These are phyloP conservation scores for Luehdorfia chinensis DNA, from an alignment of 1,140 invertebrate species.

Conservation along the genomic window DNA sequence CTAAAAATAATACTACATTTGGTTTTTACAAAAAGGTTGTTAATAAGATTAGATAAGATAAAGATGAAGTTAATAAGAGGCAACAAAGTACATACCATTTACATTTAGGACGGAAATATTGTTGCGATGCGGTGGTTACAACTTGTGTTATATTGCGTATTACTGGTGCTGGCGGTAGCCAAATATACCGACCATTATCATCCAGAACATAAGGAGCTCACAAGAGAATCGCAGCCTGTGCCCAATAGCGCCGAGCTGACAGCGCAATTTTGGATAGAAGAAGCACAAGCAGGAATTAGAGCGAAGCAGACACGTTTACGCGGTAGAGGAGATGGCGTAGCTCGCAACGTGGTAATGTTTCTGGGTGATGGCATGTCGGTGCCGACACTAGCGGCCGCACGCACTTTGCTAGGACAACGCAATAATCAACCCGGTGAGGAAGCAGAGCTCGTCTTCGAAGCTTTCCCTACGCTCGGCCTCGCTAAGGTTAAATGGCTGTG, in stretches of 20 bases:
- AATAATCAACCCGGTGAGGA: slow-evolving; percentile 79
- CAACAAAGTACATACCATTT: too few species aligned
- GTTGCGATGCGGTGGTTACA: too few species aligned
- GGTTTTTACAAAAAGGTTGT: too few species aligned
- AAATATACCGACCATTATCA: slow-evolving; percentile 19
- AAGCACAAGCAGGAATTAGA: slow-evolving; percentile 23
- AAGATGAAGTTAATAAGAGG: too few species aligned
- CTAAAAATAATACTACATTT: too few species aligned
- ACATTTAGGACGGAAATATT: too few species aligned
- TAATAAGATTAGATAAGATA: too few species aligned
- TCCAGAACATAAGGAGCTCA: neutral
- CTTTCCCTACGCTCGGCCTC: slow-evolving; percentile 83
- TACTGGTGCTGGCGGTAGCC: neutral
- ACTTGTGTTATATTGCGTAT: too few species aligned
- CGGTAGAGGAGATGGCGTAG: slow-evolving; percentile 37
- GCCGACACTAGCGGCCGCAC: slow-evolving; percentile 81
- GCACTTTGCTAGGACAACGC: slow-evolving; percentile 81
- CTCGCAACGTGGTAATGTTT: slow-evolving; percentile 85
- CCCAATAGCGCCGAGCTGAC: slow-evolving; percentile 14
- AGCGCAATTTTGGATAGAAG: slow-evolving; percentile 23
- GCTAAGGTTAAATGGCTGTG: slow-evolving; percentile 79
- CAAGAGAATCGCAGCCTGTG: neutral
- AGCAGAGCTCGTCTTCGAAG: slow-evolving; percentile 82
- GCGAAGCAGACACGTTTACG: slow-evolving; percentile 1
- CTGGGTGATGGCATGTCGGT: slow-evolving; percentile 88